Conservation (phyloP, 2,797 vertebrate genomes). For the Malurus leucopterus region DNA sequence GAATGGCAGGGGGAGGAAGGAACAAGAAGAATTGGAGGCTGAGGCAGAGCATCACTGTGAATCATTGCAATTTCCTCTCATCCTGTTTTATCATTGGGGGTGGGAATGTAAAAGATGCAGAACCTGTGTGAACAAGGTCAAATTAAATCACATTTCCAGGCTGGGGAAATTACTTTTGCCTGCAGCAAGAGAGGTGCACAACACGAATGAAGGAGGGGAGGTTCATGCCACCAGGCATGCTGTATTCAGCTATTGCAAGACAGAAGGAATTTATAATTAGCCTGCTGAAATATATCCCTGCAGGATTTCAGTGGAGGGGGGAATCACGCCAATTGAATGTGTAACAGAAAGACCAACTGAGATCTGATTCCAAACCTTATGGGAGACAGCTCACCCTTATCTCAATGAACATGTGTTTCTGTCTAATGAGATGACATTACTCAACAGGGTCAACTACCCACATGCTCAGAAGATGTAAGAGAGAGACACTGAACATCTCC, state of each 20-base stretch:
- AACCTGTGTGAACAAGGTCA: slow-evolving; percentile 67
- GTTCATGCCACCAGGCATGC: slow-evolving; percentile 49
- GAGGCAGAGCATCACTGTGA: slow-evolving; percentile 37
- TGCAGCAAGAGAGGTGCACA: slow-evolving; percentile 59
- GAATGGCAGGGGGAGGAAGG: background rate
- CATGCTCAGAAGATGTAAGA: background rate
- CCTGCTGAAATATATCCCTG: slow-evolving; percentile 45
- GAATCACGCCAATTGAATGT: background rate
- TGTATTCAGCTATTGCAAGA: slow-evolving; percentile 46
- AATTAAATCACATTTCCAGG: slow-evolving; percentile 70
- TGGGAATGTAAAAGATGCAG: slow-evolving; percentile 60
- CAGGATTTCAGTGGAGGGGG: background rate
- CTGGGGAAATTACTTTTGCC: slow-evolving; percentile 71
- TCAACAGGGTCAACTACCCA: background rate
- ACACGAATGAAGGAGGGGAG: slow-evolving; percentile 45
- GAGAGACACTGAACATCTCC: background rate
- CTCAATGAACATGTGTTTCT: background rate
- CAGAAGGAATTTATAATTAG: slow-evolving; percentile 62
- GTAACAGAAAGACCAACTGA: background rate
- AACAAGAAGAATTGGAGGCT: slow-evolving; percentile 22
- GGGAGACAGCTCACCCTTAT: background rate
- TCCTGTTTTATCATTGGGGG: slow-evolving; percentile 57
- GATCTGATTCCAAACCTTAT: slow-evolving; percentile 28
- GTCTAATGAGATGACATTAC: slow-evolving; percentile 12
- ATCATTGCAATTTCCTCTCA: slow-evolving; percentile 61